These are phyloP conservation scores for Brienomyrus longianalis DNA, from an alignment of 2,113 vertebrate genomes.

Conservation along the genomic window DNA sequence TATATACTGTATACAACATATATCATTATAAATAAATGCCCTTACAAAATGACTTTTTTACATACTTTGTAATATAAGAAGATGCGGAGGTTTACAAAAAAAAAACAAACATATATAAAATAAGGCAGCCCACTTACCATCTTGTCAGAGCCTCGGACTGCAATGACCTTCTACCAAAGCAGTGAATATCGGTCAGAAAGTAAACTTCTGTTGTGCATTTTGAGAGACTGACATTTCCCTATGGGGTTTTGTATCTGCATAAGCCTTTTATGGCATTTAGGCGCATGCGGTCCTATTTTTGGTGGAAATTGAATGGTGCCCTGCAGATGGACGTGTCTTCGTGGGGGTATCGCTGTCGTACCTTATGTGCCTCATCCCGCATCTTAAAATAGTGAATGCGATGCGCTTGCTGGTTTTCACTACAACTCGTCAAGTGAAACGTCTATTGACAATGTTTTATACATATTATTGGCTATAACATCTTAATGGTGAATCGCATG, in stretches of 20 bases:
- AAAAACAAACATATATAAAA: not conserved
- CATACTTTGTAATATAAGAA: not conserved
- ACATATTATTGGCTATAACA: not conserved
- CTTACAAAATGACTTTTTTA: not conserved
- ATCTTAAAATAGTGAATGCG: conserved; percentile 9
- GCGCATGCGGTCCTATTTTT: conserved; percentile 32
- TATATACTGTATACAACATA: not conserved
- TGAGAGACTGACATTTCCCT: conserved; percentile 31
- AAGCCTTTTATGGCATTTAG: conserved; percentile 47
- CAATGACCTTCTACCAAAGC: conserved; percentile 10
- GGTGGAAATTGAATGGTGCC: conserved; percentile 6
- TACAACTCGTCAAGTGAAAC: not conserved
- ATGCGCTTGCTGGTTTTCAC: not conserved
- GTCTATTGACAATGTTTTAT: not conserved
- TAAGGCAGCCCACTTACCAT: conserved; percentile 36
- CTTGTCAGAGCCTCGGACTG: conserved; percentile 17
- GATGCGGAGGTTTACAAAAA: not conserved
- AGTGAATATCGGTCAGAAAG: conserved; percentile 25
- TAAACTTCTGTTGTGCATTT: conserved; percentile 24
- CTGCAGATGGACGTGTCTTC: not conserved
- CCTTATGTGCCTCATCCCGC: not conserved
- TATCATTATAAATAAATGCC: not conserved
- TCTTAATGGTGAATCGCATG: not conserved
- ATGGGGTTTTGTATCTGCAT: conserved; percentile 28
- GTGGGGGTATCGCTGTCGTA: conserved; percentile 6